A percentile compares a stretch with the other conserved stretches of the same genome.
phyloP scores from a whole-genome alignment of 1,140 invertebrate genomes.

The Chrysoperla carnea region DNA sequence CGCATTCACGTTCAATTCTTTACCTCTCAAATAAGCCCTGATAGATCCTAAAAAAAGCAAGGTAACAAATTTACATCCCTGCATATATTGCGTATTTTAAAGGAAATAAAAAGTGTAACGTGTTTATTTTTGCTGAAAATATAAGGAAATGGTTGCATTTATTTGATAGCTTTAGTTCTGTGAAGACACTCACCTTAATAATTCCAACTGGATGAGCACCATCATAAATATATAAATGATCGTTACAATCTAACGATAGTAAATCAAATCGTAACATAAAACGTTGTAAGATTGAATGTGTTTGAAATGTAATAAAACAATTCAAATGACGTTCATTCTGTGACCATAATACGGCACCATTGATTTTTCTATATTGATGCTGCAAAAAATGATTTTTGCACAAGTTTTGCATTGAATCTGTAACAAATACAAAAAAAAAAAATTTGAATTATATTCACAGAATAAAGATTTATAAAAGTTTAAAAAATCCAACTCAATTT shows the following conservation, averaged over 20 bases:
- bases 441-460: too few relatives aligned
- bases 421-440: conserved; percentile 23
- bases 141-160: too few relatives aligned
- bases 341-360: conserved; percentile 74
- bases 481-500: too few relatives aligned
- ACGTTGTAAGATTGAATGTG: conserved; percentile 77
- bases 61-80: too few relatives aligned
- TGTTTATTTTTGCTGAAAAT: too few relatives aligned
- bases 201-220: conserved; percentile 73
- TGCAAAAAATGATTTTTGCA: conserved; percentile 77
- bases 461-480: neutral
- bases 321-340: conserved; percentile 77
- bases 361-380: conserved; percentile 72
- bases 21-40: too few relatives aligned
- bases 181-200: conserved; percentile 48
- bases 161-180: too few relatives aligned
- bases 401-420: conserved; percentile 69
- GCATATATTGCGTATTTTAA: too few relatives aligned
- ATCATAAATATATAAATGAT: conserved; percentile 83
- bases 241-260: conserved; percentile 75
- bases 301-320: conserved; percentile 83
- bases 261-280: conserved; percentile 81
- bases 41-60: too few relatives aligned
- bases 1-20: too few relatives aligned
- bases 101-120: too few relatives aligned